Evolutionary conservation across 2,888 invertebrate species (phyloP), one percentile per base, ranked within the genome.

Genomic region (Laspeyria flexula): DNA sequence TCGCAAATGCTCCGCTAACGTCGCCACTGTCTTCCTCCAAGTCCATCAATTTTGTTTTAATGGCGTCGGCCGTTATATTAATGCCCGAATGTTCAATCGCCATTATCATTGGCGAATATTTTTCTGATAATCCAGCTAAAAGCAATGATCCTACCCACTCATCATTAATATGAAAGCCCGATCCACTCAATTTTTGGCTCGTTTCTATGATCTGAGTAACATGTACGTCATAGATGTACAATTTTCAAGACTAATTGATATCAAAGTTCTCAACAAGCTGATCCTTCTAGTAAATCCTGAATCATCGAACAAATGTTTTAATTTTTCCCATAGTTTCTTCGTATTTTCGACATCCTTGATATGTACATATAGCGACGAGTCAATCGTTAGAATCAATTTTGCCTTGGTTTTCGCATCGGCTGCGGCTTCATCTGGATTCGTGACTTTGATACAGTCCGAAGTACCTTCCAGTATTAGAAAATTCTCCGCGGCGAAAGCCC

Each of bases 101-200:
- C 45, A 45, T 39, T 12, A 42, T 33, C 42, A 42, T 42, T 0
- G 33, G 42, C 4, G 31, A 45, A 33, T 33, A 55, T 13, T 46
- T 52, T 16, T 59, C 51, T 15, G 55, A 5, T 43, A 55, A 38
- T 38, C 59, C 55, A 15, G 55, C 55, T 39, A 49, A 29, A n/a
- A 47, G 18, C 6, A 33, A 11, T 13, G 51, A 51, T 15, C 34
- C 50, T n/a, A 58, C 33, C 50, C 50, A 58, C 12, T 52, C 56
- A 12, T 56, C 51, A 41, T 42, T 56, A 1, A 52, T 52, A 7
- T 12, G 3, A 34, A 59, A 55, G 1, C 55, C 53, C 7, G 52
- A 52, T 3, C 55, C 52, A 23, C 37, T 15, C 4, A 55, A n/a
- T 44, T 43, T 52, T 16, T 55, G 52, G 23, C 49, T 38, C 3